Conservation (phyloP, 2,797 vertebrate species). For the Acomys russatus region DNA sequence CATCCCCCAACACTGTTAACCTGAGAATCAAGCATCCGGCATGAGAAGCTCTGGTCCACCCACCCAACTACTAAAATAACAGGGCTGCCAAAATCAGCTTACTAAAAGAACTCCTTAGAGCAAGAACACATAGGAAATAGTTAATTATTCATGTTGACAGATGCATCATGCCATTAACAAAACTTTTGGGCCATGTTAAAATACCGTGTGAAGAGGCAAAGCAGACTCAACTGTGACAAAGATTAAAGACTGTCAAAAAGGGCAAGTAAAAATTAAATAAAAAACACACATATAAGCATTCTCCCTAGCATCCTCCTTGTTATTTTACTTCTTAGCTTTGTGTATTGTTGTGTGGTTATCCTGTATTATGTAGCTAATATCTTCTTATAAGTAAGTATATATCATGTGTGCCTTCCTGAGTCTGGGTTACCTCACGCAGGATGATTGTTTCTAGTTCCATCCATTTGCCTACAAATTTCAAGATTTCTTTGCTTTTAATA, state of each 20-base stretch:
- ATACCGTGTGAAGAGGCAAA: background rate
- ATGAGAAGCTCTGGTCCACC: background rate
- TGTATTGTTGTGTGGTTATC: too few relatives aligned
- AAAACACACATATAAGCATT: background rate
- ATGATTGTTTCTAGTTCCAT: too few relatives aligned
- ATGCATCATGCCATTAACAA: background rate
- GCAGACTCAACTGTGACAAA: background rate
- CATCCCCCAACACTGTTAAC: too few relatives aligned
- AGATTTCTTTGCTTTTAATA: too few relatives aligned
- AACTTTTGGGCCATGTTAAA: background rate
- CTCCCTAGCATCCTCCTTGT: too few relatives aligned
- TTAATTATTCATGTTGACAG: background rate
- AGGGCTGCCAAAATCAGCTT: background rate
- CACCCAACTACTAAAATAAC: background rate
- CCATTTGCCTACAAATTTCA: too few relatives aligned
- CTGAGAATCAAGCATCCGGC: background rate
- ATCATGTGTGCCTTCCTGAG: too few relatives aligned
- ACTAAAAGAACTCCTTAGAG: background rate
- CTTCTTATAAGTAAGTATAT: too few relatives aligned
- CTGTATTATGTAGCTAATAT: too few relatives aligned
- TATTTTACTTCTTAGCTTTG: too few relatives aligned
- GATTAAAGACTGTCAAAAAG: background rate
- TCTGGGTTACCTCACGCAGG: too few relatives aligned
- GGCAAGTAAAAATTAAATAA: background rate
- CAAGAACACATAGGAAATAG: background rate